Percentiles rank a stretch among this genome's conserved stretches.
Conservation (phyloP, 2,888 invertebrate genomes). For the Plebejus anna region DNA sequence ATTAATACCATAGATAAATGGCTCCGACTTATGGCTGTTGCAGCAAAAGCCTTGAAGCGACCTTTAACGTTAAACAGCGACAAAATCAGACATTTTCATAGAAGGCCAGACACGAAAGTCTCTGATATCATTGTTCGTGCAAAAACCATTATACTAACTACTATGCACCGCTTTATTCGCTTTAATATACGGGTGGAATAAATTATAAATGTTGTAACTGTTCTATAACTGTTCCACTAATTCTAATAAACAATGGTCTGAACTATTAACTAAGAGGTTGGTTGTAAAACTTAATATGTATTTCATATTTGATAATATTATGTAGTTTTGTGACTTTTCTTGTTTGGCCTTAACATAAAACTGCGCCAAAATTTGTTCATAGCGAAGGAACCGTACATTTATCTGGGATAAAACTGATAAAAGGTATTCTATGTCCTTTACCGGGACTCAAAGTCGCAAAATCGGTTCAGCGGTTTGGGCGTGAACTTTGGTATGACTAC, state of each 20-base stretch:
- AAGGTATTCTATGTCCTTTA: too few species aligned
- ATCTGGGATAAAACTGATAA: too few species aligned
- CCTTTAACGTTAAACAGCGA: constrained; percentile 15
- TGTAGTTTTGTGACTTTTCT: too few species aligned
- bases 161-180: not conserved
- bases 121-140: constrained; percentile 22
- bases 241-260: not conserved
- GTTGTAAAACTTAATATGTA: not conserved
- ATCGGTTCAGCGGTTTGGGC: too few species aligned
- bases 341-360: too few species aligned
- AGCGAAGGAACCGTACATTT: too few species aligned
- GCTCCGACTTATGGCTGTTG: not conserved
- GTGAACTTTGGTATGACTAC: too few species aligned
- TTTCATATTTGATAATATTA: too few species aligned
- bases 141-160: not conserved
- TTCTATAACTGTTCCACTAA: not conserved
- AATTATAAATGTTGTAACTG: not conserved
- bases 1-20: not conserved
- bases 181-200: not conserved
- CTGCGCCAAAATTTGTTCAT: too few species aligned
- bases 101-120: constrained; percentile 22
- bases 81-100: constrained; percentile 22
- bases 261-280: not conserved
- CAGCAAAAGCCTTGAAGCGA: constrained; percentile 7
- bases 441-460: too few species aligned